These are phyloP conservation scores for Phthorimaea operculella DNA, from an alignment of 1,140 invertebrate genomes.

Conservation along the genomic window DNA sequence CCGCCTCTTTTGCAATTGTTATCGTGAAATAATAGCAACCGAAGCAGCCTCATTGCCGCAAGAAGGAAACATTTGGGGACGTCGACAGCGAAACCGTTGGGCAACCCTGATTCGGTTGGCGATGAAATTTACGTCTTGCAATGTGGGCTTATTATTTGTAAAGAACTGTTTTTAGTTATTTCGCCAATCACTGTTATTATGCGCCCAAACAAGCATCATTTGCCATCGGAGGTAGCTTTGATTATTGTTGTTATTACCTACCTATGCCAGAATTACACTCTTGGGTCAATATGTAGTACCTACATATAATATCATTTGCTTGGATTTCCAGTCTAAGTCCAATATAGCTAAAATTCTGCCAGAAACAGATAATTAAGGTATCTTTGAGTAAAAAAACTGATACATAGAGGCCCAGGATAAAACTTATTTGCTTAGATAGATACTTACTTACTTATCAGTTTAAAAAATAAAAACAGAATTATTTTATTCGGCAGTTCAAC, in stretches of 20 bases:
- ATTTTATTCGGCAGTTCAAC: too few species aligned
- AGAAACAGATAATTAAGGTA: too few species aligned
- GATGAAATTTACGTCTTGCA: conserved; percentile 40
- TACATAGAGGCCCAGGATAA: too few species aligned
- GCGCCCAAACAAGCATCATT: conserved; percentile 29
- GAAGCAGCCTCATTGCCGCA: conserved; percentile 29
- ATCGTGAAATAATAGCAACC: conserved; percentile 53
- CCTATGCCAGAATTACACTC: too few species aligned
- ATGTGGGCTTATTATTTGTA: conserved; percentile 44
- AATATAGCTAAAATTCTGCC: too few species aligned
- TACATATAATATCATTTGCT: too few species aligned
- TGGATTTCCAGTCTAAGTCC: too few species aligned
- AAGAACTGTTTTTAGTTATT: conserved; percentile 45
- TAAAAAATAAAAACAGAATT: too few species aligned
- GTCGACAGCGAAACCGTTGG: conserved; percentile 27
- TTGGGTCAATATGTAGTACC: too few species aligned
- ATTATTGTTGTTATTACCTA: conserved; percentile 1
- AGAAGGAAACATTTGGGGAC: conserved; percentile 49
- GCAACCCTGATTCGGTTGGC: conserved; percentile 32
- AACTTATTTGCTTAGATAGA: too few species aligned
- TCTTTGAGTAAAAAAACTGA: too few species aligned
- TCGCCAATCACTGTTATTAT: conserved; percentile 38
- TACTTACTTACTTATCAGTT: too few species aligned
- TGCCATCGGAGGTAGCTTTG: conserved; percentile 15
- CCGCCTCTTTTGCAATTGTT: conserved; percentile 39